These are phyloP conservation scores for Orycteropus afer DNA, from an alignment of 2,113 vertebrate species.

Conservation along the genomic window DNA sequence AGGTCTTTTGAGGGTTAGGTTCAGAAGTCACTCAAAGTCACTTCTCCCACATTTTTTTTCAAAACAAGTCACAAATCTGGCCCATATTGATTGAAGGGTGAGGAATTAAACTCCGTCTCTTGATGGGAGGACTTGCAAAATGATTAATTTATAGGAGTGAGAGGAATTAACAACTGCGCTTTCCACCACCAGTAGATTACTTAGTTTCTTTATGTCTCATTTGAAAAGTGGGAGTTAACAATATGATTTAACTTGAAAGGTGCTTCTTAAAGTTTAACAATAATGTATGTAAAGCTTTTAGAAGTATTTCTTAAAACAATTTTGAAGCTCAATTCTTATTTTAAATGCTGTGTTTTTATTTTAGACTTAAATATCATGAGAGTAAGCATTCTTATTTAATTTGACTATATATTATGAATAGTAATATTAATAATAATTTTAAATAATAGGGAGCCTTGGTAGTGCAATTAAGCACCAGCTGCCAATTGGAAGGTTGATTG, in stretches of 20 bases:
- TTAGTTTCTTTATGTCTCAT: background rate
- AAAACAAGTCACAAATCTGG: background rate
- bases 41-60: background rate
- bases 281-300: background rate
- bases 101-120: background rate
- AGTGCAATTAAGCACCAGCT: too few relatives aligned
- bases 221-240: constrained; percentile 42
- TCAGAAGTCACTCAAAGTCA: background rate
- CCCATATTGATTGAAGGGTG: background rate
- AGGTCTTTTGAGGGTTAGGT: background rate
- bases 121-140: background rate
- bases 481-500: background rate
- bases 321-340: constrained; percentile 24
- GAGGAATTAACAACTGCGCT: background rate
- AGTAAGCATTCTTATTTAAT: background rate
- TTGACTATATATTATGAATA: background rate
- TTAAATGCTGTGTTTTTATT: constrained; percentile 18
- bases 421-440: background rate
- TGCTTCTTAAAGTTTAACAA: background rate
- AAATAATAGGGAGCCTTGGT: too few relatives aligned
- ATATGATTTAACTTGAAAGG: background rate
- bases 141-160: background rate
- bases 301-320: constrained; percentile 3
- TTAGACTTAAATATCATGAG: background rate
- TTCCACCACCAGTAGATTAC: background rate